A percentile compares a stretch with the other conserved stretches of the same genome.
Evolutionary conservation across 2,888 invertebrate species (phyloP).

Genomic region (Thalpophila matura): DNA sequence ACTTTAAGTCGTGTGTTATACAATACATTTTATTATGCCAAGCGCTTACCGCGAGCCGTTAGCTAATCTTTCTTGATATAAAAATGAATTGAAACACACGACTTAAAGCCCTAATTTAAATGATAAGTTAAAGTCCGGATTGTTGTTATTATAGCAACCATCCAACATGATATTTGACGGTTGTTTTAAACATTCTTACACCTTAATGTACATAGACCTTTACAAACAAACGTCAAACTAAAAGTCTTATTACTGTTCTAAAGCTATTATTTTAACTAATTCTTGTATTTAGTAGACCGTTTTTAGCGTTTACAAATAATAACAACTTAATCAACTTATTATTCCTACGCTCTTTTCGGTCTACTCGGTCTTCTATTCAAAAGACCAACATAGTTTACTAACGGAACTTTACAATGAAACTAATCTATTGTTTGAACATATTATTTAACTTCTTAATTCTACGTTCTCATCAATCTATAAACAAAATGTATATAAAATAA

Average conservation of each 20-base stretch:
- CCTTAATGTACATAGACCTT: conserved; percentile 6
- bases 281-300: conserved; percentile 19
- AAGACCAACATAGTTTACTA: conserved; percentile 11
- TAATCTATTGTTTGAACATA: conserved; percentile 39
- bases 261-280: conserved; percentile 7
- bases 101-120: too few relatives aligned
- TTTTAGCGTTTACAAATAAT: conserved; percentile 1
- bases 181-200: not conserved
- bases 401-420: conserved; percentile 17
- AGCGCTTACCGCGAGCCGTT: too few relatives aligned
- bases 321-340: conserved; percentile 25
- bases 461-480: conserved; percentile 23
- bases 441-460: conserved; percentile 28
- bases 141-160: too few relatives aligned
- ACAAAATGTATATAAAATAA: conserved; percentile 11
- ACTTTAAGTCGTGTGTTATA: too few relatives aligned
- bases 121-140: too few relatives aligned
- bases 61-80: too few relatives aligned
- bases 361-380: conserved; percentile 30
- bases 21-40: too few relatives aligned
- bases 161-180: too few relatives aligned
- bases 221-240: conserved; percentile 5
- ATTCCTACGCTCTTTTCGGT: conserved; percentile 24
- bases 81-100: too few relatives aligned
- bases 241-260: conserved; percentile 8